phyloP scores from a whole-genome alignment of 2,888 invertebrate species.

The Acanthosepion lycidas region DNA sequence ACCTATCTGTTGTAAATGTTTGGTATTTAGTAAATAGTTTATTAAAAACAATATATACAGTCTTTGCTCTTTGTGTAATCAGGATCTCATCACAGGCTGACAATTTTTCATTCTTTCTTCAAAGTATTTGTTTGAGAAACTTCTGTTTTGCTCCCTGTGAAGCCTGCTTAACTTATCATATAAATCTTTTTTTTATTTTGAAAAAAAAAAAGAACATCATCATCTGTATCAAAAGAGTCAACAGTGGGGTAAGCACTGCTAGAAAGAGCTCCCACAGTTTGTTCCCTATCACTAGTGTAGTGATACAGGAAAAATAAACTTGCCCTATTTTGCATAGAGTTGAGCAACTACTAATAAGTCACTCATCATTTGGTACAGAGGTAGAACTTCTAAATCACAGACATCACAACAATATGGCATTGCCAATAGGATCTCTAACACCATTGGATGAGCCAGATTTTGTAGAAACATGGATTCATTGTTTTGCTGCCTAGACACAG shows the following conservation, averaged over 20 bases:
- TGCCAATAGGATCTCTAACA: no score
- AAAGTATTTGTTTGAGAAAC: not conserved
- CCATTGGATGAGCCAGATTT: no score
- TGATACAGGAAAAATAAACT: no score
- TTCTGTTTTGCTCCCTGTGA: not conserved
- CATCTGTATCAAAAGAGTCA: not conserved
- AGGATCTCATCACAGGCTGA: not conserved
- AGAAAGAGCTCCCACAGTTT: slow-evolving; percentile 13
- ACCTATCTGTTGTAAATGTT: slow-evolving; percentile 34
- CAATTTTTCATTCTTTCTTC: not conserved
- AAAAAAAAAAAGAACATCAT: not conserved
- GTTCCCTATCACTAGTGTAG: not conserved
- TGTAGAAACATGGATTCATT: no score
- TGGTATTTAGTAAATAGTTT: not conserved
- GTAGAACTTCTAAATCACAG: no score
- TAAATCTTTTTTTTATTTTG: not conserved
- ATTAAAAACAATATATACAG: not conserved
- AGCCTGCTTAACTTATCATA: not conserved
- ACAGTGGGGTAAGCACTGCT: not conserved
- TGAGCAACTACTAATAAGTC: no score
- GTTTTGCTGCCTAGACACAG: no score
- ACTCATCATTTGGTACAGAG: no score
- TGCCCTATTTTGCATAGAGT: no score
- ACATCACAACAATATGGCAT: no score
- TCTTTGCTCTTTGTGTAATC: slow-evolving; percentile 21